Base-by-base conservation (phyloP, 2,113 vertebrate species). In the Rana temporaria region DNA sequence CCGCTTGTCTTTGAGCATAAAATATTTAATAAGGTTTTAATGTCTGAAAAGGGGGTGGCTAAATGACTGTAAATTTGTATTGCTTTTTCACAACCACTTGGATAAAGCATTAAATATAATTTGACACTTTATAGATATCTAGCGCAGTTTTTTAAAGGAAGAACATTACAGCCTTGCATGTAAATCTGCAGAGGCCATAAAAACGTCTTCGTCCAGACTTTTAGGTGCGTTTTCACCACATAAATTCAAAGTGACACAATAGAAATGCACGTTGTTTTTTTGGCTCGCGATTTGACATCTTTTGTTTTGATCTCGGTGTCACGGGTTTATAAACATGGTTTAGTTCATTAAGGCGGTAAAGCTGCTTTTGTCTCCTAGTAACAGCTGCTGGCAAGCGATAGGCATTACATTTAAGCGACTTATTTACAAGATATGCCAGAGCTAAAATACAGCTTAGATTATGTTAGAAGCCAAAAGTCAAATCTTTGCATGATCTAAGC, bases 1-100 rank as follows among this genome's bases (percentile, higher is more conserved):
- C 0, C 32, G 53, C 20, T 17, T 24, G 55, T 59, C 78, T 69
- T 69, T 22, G 19, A 22, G 22, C 65, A 69, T 79, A 79, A 69
- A 79, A 69, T 60, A 69, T 42, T 69, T 79, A 60, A 69, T 69
- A 69, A 24, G 53, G 55, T 14, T 70, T 79, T 79, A 79, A 69
- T 60, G 78, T 70, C 32, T 57, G 53, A 24, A 52, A 79, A 68
- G 64, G 48, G 42, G 64, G 77, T 18, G 78, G 55, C 65, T 60
- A 60, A 69, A 60, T 60, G 53, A 56, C 30, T 69, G 55, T 57
- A 79, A 79, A 69, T 79, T 57, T 15, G 65, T 24, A 48, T 14
- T 42, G n/a, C 26, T 69, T 42, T 59, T 48, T 42, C 66, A 68
- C 64, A 59, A 48, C 32, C 65, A 59, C 78, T 56, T 19, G 65